Conservation (phyloP, 2,888 invertebrate genomes). For the Tiphia femorata region DNA sequence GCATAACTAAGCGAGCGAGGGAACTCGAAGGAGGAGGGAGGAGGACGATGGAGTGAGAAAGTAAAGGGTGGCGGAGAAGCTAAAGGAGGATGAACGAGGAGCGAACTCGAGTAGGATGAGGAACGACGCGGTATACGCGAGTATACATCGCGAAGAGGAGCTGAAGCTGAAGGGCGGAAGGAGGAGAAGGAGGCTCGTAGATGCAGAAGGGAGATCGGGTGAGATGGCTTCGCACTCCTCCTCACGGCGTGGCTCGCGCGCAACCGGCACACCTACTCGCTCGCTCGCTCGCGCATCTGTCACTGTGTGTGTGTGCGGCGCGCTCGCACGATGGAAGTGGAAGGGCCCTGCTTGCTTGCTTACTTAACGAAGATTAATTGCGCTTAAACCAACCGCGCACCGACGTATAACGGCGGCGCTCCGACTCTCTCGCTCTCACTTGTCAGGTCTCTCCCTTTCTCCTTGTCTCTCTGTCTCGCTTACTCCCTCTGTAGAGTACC, state of each 20-base stretch:
- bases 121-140: not conserved
- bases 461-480: too few species aligned
- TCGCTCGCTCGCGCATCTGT: not conserved
- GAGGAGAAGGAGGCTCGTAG: not conserved
- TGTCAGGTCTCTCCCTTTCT: too few species aligned
- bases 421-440: conserved; percentile 16
- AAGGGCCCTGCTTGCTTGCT: conserved; percentile 54
- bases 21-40: conserved; percentile 20
- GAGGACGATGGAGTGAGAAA: conserved; percentile 15
- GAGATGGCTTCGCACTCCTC: conserved; percentile 33
- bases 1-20: conserved; percentile 49
- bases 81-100: conserved; percentile 10
- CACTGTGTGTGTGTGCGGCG: conserved; percentile 32
- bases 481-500: too few species aligned
- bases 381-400: conserved; percentile 63
- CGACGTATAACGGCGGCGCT: conserved; percentile 34
- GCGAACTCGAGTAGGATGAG: conserved; percentile 10
- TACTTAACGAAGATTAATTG: conserved; percentile 68
- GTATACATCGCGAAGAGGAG: not conserved
- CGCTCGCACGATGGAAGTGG: conserved; percentile 42
- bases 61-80: conserved; percentile 7
- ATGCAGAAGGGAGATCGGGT: conserved; percentile 20
- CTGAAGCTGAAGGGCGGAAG: conserved; percentile 4
- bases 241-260: conserved; percentile 8
- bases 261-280: not conserved